Conservation (phyloP, 64 coral and sea anemone genomes). For the Porites lutea region DNA sequence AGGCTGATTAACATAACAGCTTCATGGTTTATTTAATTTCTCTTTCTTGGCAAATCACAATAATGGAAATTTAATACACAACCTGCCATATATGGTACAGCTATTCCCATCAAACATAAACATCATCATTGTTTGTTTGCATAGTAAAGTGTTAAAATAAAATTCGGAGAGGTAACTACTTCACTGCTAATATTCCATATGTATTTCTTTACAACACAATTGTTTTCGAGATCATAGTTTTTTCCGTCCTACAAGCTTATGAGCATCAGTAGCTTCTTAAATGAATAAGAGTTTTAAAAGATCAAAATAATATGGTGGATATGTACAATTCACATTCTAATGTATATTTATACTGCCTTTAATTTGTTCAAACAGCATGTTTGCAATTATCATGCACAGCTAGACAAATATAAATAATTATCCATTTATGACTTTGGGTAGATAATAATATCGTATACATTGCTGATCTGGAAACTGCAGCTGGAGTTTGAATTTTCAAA, state of each 20-base stretch:
- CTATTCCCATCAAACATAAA: conserved; percentile 17
- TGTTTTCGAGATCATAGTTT: no score
- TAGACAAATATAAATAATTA: conserved; percentile 3
- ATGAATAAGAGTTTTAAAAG: background rate
- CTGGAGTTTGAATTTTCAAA: no score
- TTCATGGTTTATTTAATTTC: conserved; percentile 68
- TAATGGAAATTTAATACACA: conserved; percentile 39
- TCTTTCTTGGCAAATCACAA: conserved; percentile 15
- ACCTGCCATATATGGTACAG: conserved; percentile 33
- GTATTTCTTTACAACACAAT: no score
- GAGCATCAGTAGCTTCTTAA: no score
- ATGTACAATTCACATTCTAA: background rate
- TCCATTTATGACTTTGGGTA: conserved; percentile 28
- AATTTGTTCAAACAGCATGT: conserved; percentile 27
- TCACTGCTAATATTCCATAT: background rate
- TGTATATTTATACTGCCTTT: background rate
- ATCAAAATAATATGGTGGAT: background rate
- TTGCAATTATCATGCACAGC: conserved; percentile 18
- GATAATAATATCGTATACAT: background rate
- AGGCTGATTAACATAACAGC: conserved; percentile 64
- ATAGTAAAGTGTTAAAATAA: conserved; percentile 32
- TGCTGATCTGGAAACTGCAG: background rate
- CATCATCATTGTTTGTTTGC: conserved; percentile 13
- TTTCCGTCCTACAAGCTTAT: no score
- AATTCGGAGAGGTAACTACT: background rate